Base-by-base conservation (phyloP, 2,888 invertebrate species). In the Macaria notata region DNA sequence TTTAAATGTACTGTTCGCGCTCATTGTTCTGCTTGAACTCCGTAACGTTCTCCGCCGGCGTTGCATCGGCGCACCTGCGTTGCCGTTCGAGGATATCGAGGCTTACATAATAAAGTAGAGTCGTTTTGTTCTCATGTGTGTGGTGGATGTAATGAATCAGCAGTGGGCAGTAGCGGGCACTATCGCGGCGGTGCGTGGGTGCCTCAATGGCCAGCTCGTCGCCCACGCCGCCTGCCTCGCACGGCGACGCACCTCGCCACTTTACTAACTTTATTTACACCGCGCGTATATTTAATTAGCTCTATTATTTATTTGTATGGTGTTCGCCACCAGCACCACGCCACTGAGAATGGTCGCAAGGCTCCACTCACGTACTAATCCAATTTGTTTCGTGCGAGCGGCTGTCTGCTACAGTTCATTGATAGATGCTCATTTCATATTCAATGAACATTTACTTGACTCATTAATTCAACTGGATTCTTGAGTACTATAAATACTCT, bases 121-220 rank as follows among this genome's bases (percentile, higher is more conserved):
- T 52, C 62, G 60, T 63, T 57, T 55, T 50, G 59, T 54, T 70
- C 75, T 73, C 75, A 73, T 73, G 74, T 71, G 56, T 64, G 60
- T 50, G 7, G 36, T 36, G 7, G 4, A 36, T 71, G 71, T 72
- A 80, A 75, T 70, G 64, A 58, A 75, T 71, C 73, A 77, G 70
- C 73, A 70, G 75, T 76, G 75, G 75, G 73, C 73, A 77, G 81
- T 81, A n/a, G 82, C 80, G 81, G 78, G 76, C 71, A 71, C 73
- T 73, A 62, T 72, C 72, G 73, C 71, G 75, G 54, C 65, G 71
- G 74, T 69, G 81, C 75, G 80, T 79, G 73, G 84, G 84, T 73
- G 81, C 72, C 76, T 87, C 83, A 88, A 89, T 87, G 88, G 86
- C 75, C 81, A 77, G 73, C 79, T 72, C 74, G 66, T 66, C 74